Evolutionary conservation across 2,113 vertebrate genomes (phyloP).

Genomic region (Hyaena hyaena): DNA sequence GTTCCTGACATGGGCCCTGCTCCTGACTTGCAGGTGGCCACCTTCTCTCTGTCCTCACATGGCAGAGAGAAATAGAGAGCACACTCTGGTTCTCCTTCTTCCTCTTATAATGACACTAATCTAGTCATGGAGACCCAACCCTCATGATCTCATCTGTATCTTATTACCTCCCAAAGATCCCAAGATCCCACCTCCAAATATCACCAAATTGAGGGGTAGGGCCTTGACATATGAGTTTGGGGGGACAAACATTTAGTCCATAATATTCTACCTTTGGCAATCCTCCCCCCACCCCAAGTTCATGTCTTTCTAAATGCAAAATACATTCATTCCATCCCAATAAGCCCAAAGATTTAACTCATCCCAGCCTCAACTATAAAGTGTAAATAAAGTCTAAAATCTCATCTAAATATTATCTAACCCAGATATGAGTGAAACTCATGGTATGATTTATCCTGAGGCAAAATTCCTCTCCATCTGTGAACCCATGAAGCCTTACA

Average conservation of each 20-base stretch:
- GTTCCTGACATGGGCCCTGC: neutral
- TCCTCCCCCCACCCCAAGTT: neutral
- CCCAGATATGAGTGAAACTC: conserved; percentile 6
- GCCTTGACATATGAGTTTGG: neutral
- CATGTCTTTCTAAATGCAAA: conserved; percentile 8
- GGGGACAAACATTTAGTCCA: neutral
- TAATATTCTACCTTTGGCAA: neutral
- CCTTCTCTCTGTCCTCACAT: neutral
- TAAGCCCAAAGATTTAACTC: neutral
- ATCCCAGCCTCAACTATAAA: neutral
- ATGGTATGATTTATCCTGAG: neutral
- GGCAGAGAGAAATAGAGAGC: neutral
- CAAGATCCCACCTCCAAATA: neutral
- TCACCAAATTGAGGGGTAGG: neutral
- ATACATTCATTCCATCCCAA: neutral
- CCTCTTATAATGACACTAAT: neutral
- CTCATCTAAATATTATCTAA: conserved; percentile 8
- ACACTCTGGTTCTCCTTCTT: neutral
- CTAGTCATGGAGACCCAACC: neutral
- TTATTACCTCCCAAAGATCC: neutral
- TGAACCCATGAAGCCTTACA: neutral
- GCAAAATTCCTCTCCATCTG: neutral
- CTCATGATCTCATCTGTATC: neutral
- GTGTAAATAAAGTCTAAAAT: neutral
- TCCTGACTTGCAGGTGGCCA: neutral